A percentile compares a stretch with the other conserved stretches of the same genome.
Conservation (phyloP, 2,113 vertebrate species). For the Pantherophis guttatus region DNA sequence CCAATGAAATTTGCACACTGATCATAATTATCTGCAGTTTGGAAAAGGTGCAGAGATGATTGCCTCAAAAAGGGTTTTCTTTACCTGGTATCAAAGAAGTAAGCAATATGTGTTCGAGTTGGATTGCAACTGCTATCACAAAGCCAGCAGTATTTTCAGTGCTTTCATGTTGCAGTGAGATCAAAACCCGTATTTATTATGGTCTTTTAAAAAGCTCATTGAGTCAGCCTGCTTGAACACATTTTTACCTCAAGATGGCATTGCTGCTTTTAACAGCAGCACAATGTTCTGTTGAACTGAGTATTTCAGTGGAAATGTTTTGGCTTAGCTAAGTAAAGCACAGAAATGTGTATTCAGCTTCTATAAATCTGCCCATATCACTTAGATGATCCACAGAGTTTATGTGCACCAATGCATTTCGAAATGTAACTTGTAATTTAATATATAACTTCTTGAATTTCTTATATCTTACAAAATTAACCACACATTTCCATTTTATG, state of each 20-base stretch:
- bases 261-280: background rate
- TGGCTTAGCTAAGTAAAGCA: background rate
- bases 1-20: background rate
- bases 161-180: background rate
- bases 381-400: background rate
- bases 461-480: background rate
- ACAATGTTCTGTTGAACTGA: background rate
- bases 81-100: background rate
- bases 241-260: slow-evolving; percentile 14
- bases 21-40: background rate
- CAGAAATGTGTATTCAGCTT: background rate
- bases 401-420: background rate
- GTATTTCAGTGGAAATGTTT: background rate
- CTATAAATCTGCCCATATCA: background rate
- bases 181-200: background rate
- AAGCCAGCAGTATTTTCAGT: background rate
- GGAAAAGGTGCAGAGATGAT: background rate
- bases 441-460: background rate
- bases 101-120: background rate
- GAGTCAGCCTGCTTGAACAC: background rate
- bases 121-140: background rate
- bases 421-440: background rate
- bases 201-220: background rate
- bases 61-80: background rate
- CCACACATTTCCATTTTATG: background rate